Conservation (phyloP, 1,140 invertebrate genomes). For the Brachionus asplanchnoidis region DNA sequence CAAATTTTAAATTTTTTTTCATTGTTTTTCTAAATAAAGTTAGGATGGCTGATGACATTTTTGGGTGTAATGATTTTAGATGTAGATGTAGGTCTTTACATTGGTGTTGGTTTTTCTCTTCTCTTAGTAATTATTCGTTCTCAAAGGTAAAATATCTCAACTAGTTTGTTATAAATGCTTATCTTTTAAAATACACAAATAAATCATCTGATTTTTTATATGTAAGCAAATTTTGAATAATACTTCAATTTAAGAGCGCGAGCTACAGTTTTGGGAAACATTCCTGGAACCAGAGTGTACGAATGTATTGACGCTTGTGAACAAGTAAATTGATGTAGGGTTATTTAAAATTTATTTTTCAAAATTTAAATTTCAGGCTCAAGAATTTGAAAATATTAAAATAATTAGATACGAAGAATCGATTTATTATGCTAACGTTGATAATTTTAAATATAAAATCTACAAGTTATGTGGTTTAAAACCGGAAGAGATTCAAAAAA, state of each 20-base stretch:
- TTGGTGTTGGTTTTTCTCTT: constrained; percentile 43
- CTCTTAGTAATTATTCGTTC: constrained; percentile 42
- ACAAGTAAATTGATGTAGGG: neutral
- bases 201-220: neutral
- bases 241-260: neutral
- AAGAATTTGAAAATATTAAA: constrained; percentile 39
- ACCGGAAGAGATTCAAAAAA: neutral
- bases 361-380: neutral
- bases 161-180: neutral
- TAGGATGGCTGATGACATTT: constrained; percentile 44
- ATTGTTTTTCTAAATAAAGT: constrained; percentile 26
- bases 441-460: constrained; percentile 29
- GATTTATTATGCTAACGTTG: constrained; percentile 26
- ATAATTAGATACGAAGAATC: constrained; percentile 40
- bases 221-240: neutral
- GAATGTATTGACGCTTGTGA: constrained; percentile 32
- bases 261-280: constrained; percentile 35
- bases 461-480: neutral
- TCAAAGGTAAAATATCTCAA: constrained; percentile 59
- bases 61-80: constrained; percentile 43
- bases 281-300: constrained; percentile 42
- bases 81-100: constrained; percentile 47
- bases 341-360: neutral
- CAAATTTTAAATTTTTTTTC: neutral
- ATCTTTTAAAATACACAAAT: neutral